Evolutionary conservation across 2,888 invertebrate species (phyloP).

Genomic region (Zootermopsis nevadensis): DNA sequence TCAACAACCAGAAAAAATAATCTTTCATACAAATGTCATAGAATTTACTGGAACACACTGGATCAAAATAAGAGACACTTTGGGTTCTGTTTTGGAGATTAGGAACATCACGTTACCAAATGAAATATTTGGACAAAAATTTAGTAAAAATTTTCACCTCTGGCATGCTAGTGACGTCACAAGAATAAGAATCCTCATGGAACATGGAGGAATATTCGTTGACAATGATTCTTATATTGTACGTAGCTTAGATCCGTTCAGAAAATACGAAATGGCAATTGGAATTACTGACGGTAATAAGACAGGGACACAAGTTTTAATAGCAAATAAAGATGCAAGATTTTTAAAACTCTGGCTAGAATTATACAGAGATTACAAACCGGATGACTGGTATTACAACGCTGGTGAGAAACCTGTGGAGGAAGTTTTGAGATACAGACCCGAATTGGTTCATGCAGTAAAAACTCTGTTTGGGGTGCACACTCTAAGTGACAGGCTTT

Average conservation of each 20-base stretch:
- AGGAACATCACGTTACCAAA: neutral
- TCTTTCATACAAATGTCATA: neutral
- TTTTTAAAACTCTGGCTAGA: slow-evolving; percentile 60
- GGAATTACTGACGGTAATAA: neutral
- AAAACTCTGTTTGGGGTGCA: slow-evolving; percentile 60
- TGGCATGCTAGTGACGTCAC: slow-evolving; percentile 36
- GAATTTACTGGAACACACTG: slow-evolving; percentile 18
- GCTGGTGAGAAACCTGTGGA: slow-evolving; percentile 61
- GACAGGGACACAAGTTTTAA: slow-evolving; percentile 54
- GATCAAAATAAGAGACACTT: neutral
- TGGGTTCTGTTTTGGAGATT: neutral
- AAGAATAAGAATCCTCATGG: slow-evolving; percentile 17
- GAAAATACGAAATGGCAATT: slow-evolving; percentile 26
- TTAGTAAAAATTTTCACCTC: neutral
- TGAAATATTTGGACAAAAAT: slow-evolving; percentile 19
- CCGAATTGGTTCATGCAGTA: slow-evolving; percentile 59
- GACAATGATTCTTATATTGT: slow-evolving; percentile 35
- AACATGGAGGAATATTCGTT: slow-evolving; percentile 28
- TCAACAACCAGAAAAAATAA: slow-evolving; percentile 16
- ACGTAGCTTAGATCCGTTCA: neutral
- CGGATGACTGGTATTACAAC: slow-evolving; percentile 61
- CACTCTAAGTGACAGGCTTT: slow-evolving; percentile 58
- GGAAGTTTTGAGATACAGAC: slow-evolving; percentile 58
- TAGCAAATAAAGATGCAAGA: slow-evolving; percentile 60
- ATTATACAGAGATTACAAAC: slow-evolving; percentile 59